Conservation (phyloP, 2,797 vertebrate species). For the Darevskia nairensis region DNA sequence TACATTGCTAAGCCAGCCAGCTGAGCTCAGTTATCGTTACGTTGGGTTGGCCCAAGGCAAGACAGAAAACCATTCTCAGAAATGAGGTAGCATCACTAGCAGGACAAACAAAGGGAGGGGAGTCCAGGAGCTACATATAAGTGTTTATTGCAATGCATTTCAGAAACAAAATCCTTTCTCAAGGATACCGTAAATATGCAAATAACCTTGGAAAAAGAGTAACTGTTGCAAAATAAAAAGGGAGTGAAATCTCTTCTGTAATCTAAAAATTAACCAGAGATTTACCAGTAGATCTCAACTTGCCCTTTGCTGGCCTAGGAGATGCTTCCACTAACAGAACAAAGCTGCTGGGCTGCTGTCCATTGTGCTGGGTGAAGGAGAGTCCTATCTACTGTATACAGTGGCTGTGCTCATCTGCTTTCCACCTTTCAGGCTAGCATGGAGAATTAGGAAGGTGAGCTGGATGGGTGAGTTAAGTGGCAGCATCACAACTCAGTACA, state of each 20-base stretch:
- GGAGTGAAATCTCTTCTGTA: background rate
- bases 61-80: no score
- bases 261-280: background rate
- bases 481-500: no score
- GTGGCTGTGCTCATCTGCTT: background rate
- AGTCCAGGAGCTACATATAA: no score
- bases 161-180: no score
- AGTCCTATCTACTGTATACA: background rate
- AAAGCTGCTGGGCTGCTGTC: background rate
- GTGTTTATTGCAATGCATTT: no score
- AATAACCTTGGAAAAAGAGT: no score
- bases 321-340: background rate
- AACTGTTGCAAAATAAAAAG: no score
- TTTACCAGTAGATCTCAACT: no score
- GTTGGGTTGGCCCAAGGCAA: background rate
- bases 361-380: slow-evolving; percentile 9
- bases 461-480: background rate
- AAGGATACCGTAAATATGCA: no score
- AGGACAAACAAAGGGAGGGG: no score
- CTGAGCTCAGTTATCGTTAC: background rate
- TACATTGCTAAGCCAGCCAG: background rate
- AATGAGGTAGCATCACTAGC: no score
- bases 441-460: background rate
- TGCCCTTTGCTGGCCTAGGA: background rate
- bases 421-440: background rate